Evolutionary conservation across 2,797 vertebrate species (phyloP).

Genomic region (Staurois parvus): DNA sequence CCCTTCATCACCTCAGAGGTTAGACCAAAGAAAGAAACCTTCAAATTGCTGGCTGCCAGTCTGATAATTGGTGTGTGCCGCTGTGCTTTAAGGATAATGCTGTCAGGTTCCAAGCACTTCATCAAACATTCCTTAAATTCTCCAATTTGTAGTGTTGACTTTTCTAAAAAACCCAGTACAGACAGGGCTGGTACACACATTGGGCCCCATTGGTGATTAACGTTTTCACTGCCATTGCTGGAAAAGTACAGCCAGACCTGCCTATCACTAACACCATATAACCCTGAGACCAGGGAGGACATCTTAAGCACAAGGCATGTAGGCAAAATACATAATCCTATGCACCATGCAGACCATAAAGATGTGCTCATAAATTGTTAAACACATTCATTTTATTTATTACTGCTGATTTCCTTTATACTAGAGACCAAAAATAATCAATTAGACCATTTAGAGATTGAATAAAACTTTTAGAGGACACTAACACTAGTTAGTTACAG

Average conservation of each 20-base stretch:
- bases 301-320: not conserved
- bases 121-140: constrained; percentile 44
- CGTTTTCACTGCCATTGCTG: too few relatives aligned
- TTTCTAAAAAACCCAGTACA: not conserved
- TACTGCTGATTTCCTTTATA: too few relatives aligned
- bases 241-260: too few relatives aligned
- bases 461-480: too few relatives aligned
- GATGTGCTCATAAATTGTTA: too few relatives aligned
- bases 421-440: too few relatives aligned
- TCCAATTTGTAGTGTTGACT: constrained; percentile 26
- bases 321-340: not conserved
- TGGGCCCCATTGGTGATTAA: too few relatives aligned
- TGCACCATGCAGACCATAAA: too few relatives aligned
- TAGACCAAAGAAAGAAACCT: not conserved
- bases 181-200: not conserved
- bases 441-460: too few relatives aligned
- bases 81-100: constrained; percentile 23
- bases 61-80: constrained; percentile 26
- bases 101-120: constrained; percentile 22
- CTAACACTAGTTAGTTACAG: too few relatives aligned
- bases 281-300: not conserved
- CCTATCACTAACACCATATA: too few relatives aligned
- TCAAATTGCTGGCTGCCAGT: constrained; percentile 13
- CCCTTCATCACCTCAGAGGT: constrained; percentile 32
- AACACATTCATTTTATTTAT: too few relatives aligned